Base-by-base conservation (phyloP, 2,888 invertebrate genomes). In the Synanthedon andrenaeformis region DNA sequence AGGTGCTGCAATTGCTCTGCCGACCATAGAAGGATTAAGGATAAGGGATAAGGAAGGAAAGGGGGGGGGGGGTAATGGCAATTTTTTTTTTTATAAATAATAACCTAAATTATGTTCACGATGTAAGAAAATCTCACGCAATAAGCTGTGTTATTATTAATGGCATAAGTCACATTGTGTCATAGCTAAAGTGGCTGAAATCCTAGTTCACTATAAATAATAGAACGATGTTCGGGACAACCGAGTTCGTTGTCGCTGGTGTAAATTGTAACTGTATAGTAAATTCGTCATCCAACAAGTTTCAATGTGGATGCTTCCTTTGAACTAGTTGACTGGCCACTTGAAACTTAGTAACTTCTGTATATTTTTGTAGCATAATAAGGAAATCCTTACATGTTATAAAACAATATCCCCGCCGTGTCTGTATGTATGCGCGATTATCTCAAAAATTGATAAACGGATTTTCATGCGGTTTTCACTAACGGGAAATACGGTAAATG, bases 131-230 rank as follows among this genome's bases (percentile, higher is more conserved):
- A n/a, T 45, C 14, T 14, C 53, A 51, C 45, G 60, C 62, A 70
- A 67, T 70, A 75, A 66, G 67, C 61, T 62, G 56, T 57, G 59
- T 62, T 61, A 61, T 66, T 63, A 62, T 60, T 56, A 60, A 23
- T 13, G 23, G 58, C 60, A 61, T 62, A 57, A 56, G 59, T 56
- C 56, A 60, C 56, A 64, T 64, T 62, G 63, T 62, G 62, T 65
- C 57, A 61, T 61, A 62, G 56, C 61, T 62, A 60, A 57, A 59
- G 56, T 53, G 52, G 52, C 14, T 48, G 35, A 41, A 56, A 63
- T 64, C 59, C 63, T 61, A 67, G 63, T 64, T 68, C 66, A 62
- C 56, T 62, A 64, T 74, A 67, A 73, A 72, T 71, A 71, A 69
- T 71, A 66, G 68, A 69, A 57, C 55, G 59, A 64, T 61, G 59